These are phyloP conservation scores for Drosophila mimetica DNA, from an alignment of 2,888 invertebrate genomes.

Conservation along the genomic window DNA sequence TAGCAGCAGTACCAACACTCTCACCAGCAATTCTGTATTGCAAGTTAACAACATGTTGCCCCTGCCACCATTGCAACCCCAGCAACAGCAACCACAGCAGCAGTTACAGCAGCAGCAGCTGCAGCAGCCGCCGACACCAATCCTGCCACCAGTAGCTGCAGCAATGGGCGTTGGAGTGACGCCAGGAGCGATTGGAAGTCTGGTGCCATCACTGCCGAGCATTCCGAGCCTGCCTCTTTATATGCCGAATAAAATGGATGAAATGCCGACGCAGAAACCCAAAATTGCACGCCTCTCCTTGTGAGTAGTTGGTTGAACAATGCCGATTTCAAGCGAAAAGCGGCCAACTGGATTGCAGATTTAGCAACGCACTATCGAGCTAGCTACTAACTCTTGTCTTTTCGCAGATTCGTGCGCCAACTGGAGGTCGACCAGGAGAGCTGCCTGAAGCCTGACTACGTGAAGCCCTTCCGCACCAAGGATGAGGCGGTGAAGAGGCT, in stretches of 20 bases:
- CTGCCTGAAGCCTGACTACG: slow-evolving; percentile 90
- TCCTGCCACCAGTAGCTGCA: slow-evolving; percentile 27
- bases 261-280: slow-evolving; percentile 83
- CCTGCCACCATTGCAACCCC: slow-evolving; percentile 45
- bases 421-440: slow-evolving; percentile 90
- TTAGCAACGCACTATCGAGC: neutral
- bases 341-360: slow-evolving; percentile 59
- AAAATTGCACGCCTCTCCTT: slow-evolving; percentile 85
- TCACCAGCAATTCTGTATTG: slow-evolving; percentile 39
- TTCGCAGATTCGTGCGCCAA: slow-evolving; percentile 89
- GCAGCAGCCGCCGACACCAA: slow-evolving; percentile 53
- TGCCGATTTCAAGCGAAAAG: slow-evolving; percentile 66
- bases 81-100: slow-evolving; percentile 30
- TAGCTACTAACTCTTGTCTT: slow-evolving; percentile 32
- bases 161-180: slow-evolving; percentile 15
- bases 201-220: slow-evolving; percentile 41
- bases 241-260: slow-evolving; percentile 77
- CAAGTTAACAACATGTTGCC: slow-evolving; percentile 26
- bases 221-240: slow-evolving; percentile 47
- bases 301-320: slow-evolving; percentile 85
- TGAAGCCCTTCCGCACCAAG: slow-evolving; percentile 89
- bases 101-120: slow-evolving; percentile 36
- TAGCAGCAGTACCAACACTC: slow-evolving; percentile 52
- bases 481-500: slow-evolving; percentile 91
- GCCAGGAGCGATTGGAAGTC: slow-evolving; percentile 30